A percentile compares a stretch with the other conserved stretches of the same genome.
Conservation (phyloP, 2,113 vertebrate genomes). For the Seriola aureovittata region DNA sequence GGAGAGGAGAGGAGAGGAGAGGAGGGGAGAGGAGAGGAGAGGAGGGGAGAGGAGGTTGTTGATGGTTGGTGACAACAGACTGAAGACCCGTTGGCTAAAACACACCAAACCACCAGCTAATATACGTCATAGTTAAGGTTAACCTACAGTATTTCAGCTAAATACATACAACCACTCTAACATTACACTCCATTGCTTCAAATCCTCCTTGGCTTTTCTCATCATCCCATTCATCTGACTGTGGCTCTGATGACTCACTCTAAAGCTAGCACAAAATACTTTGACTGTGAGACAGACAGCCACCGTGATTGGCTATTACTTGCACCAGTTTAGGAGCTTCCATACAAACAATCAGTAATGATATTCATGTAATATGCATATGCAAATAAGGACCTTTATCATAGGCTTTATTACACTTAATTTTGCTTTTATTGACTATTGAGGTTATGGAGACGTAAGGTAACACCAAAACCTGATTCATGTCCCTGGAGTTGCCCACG, state of each 20-base stretch:
- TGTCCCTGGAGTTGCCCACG: neutral
- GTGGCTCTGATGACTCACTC: slow-evolving; percentile 11
- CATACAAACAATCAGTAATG: neutral
- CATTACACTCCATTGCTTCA: neutral
- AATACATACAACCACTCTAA: neutral
- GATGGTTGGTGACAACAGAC: neutral
- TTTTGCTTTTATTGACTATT: neutral
- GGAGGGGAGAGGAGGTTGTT: neutral
- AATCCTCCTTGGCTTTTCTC: neutral
- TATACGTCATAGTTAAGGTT: neutral
- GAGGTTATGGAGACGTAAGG: neutral
- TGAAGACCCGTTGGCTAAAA: neutral
- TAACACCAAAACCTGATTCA: neutral
- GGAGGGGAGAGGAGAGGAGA: neutral
- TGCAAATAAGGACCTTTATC: neutral
- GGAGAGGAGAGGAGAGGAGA: slow-evolving; percentile 11
- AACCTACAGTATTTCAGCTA: slow-evolving; percentile 12
- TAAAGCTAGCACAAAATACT: slow-evolving; percentile 1
- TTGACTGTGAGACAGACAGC: slow-evolving; percentile 2
- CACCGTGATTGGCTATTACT: neutral
- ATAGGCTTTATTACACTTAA: neutral
- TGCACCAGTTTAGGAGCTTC: neutral
- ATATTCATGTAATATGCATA: neutral
- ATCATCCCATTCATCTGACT: slow-evolving; percentile 1
- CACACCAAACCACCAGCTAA: neutral